A percentile compares a stretch with the other conserved stretches of the same genome.
These are phyloP conservation scores for Melanotaenia duboulayi DNA, from an alignment of 2,113 vertebrate genomes.

Conservation along the genomic window DNA sequence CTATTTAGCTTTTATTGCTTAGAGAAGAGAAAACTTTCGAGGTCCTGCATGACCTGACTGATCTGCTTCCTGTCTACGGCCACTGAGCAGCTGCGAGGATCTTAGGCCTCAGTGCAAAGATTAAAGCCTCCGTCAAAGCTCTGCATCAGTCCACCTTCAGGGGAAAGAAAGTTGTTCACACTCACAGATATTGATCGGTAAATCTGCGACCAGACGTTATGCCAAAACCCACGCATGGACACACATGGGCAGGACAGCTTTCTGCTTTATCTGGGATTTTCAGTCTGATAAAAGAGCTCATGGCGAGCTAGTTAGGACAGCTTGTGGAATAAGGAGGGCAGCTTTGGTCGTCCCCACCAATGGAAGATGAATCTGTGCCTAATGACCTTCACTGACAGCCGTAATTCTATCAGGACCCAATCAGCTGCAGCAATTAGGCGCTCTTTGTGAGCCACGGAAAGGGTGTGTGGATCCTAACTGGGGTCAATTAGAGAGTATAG, in stretches of 20 bases:
- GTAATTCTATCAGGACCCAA: constrained; percentile 83
- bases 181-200: constrained; percentile 53
- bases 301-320: constrained; percentile 61
- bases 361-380: constrained; percentile 72
- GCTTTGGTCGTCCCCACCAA: constrained; percentile 44
- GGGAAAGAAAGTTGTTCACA: constrained; percentile 38
- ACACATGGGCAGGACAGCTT: neutral
- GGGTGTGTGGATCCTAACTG: constrained; percentile 74
- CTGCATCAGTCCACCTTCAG: constrained; percentile 3
- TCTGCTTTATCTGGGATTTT: constrained; percentile 51
- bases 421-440: constrained; percentile 79
- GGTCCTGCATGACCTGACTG: neutral
- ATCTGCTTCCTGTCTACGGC: constrained; percentile 31
- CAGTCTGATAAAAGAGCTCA: constrained; percentile 51
- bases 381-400: constrained; percentile 81
- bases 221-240: neutral
- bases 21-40: neutral
- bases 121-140: constrained; percentile 19
- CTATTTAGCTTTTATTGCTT: neutral
- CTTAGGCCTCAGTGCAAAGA: constrained; percentile 15
- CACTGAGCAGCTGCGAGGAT: constrained; percentile 5
- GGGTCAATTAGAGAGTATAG: constrained; percentile 78
- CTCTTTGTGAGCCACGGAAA: constrained; percentile 72
- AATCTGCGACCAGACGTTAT: constrained; percentile 32
- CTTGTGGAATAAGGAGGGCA: constrained; percentile 42